Evolutionary conservation across 2,113 vertebrate species (phyloP).

Genomic region (Struthidea cinerea): DNA sequence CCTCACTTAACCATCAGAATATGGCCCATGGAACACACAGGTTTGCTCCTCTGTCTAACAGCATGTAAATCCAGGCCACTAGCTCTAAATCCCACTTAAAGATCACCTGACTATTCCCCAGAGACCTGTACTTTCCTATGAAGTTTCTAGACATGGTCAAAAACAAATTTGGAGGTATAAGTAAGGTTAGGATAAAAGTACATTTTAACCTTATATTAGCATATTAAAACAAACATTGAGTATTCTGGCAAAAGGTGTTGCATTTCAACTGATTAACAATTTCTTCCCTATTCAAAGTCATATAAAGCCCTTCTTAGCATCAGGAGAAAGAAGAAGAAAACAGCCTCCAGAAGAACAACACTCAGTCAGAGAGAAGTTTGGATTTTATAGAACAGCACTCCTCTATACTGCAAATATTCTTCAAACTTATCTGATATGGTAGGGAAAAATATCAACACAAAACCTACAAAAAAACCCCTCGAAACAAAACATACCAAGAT

Average conservation of each 20-base stretch:
- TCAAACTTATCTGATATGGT: neutral
- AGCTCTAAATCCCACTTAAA: neutral
- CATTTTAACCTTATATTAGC: neutral
- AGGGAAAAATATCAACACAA: neutral
- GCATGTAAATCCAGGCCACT: neutral
- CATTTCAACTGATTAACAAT: neutral
- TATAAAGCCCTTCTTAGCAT: neutral
- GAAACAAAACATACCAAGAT: neutral
- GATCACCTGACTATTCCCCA: neutral
- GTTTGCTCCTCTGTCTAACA: neutral
- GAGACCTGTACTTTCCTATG: neutral
- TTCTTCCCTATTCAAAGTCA: neutral
- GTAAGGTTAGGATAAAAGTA: neutral
- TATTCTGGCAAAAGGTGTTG: neutral
- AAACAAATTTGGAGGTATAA: neutral
- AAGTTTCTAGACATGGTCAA: neutral
- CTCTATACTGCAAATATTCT: neutral
- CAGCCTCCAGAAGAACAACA: neutral
- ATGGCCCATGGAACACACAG: accelerated
- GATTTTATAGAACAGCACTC: neutral
- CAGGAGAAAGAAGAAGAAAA: neutral
- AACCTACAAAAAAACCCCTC: neutral
- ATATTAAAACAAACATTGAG: neutral
- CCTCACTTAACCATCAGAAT: neutral
- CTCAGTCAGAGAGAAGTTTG: neutral